Base-by-base conservation (phyloP, 2,797 vertebrate species). In the Sebastes steindachneri region DNA sequence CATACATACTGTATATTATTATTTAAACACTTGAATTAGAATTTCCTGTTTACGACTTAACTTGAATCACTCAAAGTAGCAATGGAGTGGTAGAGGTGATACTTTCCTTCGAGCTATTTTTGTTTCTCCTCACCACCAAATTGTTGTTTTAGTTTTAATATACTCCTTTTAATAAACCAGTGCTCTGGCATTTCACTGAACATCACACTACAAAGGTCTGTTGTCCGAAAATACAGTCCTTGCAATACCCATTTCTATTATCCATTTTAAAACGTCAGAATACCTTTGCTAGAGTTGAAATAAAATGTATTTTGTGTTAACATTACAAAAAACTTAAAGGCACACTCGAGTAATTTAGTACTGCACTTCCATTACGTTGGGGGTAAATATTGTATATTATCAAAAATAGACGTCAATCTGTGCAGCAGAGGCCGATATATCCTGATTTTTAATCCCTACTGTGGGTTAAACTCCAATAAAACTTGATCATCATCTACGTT, bases 11-110 rank as follows among this genome's bases (percentile, higher is more conserved):
- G 21, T 48, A 28, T 73, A 57, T 71, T 79, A 41, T 84, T 62
- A 76, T 74, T 78, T 76, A 15, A 45, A 21, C 28, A 19, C 11
- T 59, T 29, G 4, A 51, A 68, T 66, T 57, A 55, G 54, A 63
- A 17, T 45, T 66, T 66, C 35, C 59, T 66, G n/a, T 72, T 57
- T 15, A 54, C 54, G 9, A 69, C 21, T 79, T 85, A 19, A 48
- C 45, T 48, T 48, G 58, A 85, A 73, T 74, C 31, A 33, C 69
- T 80, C 14, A 55, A 84, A 85, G 80, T 90, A 89, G 88, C 86
- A 86, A n/a, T n/a, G 23, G 53, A 72, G 77, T 48, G 53, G 71
- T 68, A 14, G 72, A 64, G 74, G 76, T 45, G 31, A 73, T 57
- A 31, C 4, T 69, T 77, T 51, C 35, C 26, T 57, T 54, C 12